Evolutionary conservation across 2,797 vertebrate species (phyloP).

Genomic region (Tangara arthus): DNA sequence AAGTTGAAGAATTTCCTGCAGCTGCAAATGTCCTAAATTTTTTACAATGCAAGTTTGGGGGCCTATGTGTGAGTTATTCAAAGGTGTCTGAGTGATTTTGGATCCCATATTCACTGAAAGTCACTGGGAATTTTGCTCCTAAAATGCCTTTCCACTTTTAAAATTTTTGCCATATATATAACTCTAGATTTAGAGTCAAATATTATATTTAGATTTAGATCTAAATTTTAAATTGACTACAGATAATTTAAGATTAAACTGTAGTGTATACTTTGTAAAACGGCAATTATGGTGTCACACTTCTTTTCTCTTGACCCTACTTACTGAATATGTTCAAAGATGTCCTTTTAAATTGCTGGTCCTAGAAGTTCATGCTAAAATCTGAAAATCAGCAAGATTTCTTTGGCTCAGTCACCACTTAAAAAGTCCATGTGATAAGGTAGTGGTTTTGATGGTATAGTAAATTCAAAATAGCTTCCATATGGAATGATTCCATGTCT

Average conservation of each 20-base stretch:
- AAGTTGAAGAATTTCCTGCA: constrained; percentile 4
- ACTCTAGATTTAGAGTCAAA: neutral
- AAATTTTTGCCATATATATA: neutral
- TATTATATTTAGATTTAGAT: neutral
- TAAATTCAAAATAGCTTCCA: neutral
- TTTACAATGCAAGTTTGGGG: neutral
- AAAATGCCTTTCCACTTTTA: neutral
- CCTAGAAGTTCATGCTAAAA: neutral
- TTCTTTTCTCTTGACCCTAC: neutral
- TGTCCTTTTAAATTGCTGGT: neutral
- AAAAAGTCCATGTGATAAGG: neutral
- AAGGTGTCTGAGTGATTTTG: neutral
- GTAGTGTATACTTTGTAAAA: neutral
- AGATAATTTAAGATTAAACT: neutral
- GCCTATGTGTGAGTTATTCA: neutral
- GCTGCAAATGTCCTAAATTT: neutral
- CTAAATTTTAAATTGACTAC: neutral
- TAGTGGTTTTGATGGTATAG: neutral
- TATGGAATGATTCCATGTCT: neutral
- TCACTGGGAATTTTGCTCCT: neutral
- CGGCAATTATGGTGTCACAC: neutral
- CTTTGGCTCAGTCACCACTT: neutral
- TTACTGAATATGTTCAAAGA: neutral
- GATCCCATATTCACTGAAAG: neutral
- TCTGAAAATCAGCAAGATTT: neutral